Percentiles rank a stretch among this genome's conserved stretches.
phyloP scores from a whole-genome alignment of 2,797 vertebrate genomes.

The Xenentodon cancila region DNA sequence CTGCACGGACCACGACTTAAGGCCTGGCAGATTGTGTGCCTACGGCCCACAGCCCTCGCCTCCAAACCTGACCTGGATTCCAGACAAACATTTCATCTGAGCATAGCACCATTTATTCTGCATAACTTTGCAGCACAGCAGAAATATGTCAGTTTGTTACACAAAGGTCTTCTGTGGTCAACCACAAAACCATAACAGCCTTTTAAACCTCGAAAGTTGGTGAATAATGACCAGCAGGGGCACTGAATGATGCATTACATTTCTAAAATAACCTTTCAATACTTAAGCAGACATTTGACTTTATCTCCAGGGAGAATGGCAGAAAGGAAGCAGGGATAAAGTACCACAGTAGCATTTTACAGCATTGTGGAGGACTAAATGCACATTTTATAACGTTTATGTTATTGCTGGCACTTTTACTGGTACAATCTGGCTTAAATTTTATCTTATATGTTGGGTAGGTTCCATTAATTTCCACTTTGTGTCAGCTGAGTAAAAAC shows the following conservation, averaged over 20 bases:
- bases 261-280: conserved; percentile 56
- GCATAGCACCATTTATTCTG: conserved; percentile 68
- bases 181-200: conserved; percentile 51
- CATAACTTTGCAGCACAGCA: conserved; percentile 45
- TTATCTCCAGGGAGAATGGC: conserved; percentile 3
- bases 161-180: conserved; percentile 61
- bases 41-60: conserved; percentile 47
- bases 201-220: conserved; percentile 56
- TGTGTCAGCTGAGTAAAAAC: background rate
- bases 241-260: conserved; percentile 44
- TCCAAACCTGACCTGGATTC: conserved; percentile 52
- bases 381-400: too few species aligned
- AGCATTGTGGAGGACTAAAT: too few species aligned
- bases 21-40: conserved; percentile 46
- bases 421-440: background rate
- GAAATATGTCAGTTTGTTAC: conserved; percentile 65
- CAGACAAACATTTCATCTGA: conserved; percentile 62
- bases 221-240: conserved; percentile 30
- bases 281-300: conserved; percentile 23
- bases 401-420: background rate
- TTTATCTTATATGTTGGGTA: background rate
- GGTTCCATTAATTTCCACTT: background rate
- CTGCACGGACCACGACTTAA: conserved; percentile 62
- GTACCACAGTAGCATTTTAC: background rate
- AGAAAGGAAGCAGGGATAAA: background rate